Evolutionary conservation across 2,113 vertebrate genomes (phyloP).

Genomic region (Hystrix cristata): DNA sequence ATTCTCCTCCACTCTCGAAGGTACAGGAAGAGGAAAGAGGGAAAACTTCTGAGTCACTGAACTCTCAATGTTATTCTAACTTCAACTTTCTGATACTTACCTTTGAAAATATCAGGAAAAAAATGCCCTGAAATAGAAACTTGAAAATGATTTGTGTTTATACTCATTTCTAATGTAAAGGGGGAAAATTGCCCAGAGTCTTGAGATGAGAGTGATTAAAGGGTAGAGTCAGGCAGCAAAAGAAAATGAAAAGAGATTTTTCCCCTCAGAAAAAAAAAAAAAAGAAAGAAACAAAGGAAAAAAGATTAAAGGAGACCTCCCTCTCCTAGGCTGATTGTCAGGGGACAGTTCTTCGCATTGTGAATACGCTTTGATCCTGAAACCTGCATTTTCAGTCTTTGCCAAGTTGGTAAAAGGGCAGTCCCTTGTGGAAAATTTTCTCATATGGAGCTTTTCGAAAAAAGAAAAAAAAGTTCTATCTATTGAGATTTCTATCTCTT

Average conservation of each 20-base stretch:
- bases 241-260: constrained; percentile 71
- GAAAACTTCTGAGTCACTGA: background rate
- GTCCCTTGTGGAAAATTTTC: constrained; percentile 80
- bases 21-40: background rate
- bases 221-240: constrained; percentile 68
- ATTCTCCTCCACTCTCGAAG: background rate
- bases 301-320: constrained; percentile 79
- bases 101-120: background rate
- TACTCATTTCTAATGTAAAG: constrained; percentile 59
- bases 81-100: background rate
- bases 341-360: constrained; percentile 70
- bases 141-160: constrained; percentile 40
- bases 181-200: background rate
- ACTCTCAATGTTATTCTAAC: background rate
- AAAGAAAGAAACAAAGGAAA: constrained; percentile 67
- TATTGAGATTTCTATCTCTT: constrained; percentile 76
- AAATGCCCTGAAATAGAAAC: constrained; percentile 48
- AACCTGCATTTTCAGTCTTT: constrained; percentile 76
- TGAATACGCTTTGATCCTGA: constrained; percentile 74
- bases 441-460: constrained; percentile 53
- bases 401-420: constrained; percentile 75
- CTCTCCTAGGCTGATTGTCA: constrained; percentile 68
- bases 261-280: constrained; percentile 32
- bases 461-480: constrained; percentile 15
- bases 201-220: constrained; percentile 75